Base-by-base conservation (phyloP, 2,888 invertebrate genomes). In the Agonopterix arenella region DNA sequence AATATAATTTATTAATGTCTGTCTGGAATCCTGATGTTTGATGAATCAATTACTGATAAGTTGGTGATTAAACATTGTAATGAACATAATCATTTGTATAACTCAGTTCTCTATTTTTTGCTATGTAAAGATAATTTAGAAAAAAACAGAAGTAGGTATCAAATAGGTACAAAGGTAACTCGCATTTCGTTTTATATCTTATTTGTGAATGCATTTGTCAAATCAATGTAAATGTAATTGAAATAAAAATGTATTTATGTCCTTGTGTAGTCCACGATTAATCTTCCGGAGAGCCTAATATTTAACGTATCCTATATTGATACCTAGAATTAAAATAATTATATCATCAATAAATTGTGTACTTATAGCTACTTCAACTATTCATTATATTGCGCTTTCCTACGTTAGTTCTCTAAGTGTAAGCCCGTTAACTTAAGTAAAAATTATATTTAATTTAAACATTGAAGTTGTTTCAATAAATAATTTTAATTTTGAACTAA, bases 381-480 rank as follows among this genome's bases (percentile, higher is more conserved):
- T 76, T 69, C 66, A 69, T 76, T 83, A 62, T 72, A 76, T 73
- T 77, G 74, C 76, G 83, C 82, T 84, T 76, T 80, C 78, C 76
- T 80, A 70, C 73, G 67, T 81, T 79, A 78, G 71, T 79, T 74
- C 59, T 58, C 58, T 80, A 82, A 81, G 68, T 73, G 62, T 75
- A 76, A 80, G 76, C 81, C 81, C 76, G 71, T 68, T 84, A 85
- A 84, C 73, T 77, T 81, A 84, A 84, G 82, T 76, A 72, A 80
- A 76, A 78, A 73, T 70, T 78, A 72, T 76, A 76, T 79, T 75
- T 84, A 80, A 84, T 80, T 80, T 74, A 79, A 80, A 75, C 69
- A 82, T 80, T 80, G 74, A 82, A 84, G 76, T 84, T 89, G 86
- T 89, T 88, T 89, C 73, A 89, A 84, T 86, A 88, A 85, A 89